Conservation (phyloP, 2,797 vertebrate genomes). For the Tympanoctomys barrerae region DNA sequence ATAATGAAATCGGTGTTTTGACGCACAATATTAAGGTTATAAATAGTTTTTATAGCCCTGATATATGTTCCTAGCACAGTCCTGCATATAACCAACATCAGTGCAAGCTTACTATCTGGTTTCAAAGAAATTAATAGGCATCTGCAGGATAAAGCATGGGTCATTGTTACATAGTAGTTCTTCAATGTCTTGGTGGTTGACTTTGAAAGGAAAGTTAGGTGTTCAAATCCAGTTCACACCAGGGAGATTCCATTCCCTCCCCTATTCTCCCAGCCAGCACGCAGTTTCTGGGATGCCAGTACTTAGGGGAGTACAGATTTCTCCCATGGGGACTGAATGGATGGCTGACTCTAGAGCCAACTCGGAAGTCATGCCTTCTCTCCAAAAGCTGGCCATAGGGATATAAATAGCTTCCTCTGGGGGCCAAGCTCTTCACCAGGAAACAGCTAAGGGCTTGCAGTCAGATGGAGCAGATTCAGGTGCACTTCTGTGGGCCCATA, state of each 20-base stretch:
- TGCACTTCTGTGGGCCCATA: not conserved
- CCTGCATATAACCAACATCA: conserved; percentile 31
- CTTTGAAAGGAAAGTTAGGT: conserved; percentile 55
- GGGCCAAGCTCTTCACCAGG: not conserved
- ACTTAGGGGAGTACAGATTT: not conserved
- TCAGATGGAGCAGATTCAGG: not conserved
- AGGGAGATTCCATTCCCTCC: not conserved
- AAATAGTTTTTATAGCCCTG: not conserved
- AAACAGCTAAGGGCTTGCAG: not conserved
- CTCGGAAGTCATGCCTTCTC: not conserved
- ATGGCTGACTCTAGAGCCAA: not conserved
- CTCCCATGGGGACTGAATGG: not conserved
- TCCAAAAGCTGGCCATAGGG: not conserved
- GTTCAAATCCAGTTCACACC: conserved; percentile 10
- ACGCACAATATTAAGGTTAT: conserved; percentile 15
- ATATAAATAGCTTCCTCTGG: not conserved
- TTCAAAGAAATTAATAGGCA: conserved; percentile 15
- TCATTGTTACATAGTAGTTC: not conserved
- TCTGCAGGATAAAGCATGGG: not conserved
- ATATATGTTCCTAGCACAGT: not conserved
- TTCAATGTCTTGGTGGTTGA: not conserved
- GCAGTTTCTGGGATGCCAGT: not conserved
- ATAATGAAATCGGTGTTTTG: conserved; percentile 33
- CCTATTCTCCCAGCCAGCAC: not conserved
- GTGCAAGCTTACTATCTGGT: not conserved